A percentile compares a stretch with the other conserved stretches of the same genome.
These are phyloP conservation scores for Onychomys leucogaster DNA, from an alignment of 2,797 vertebrate species.

Conservation along the genomic window DNA sequence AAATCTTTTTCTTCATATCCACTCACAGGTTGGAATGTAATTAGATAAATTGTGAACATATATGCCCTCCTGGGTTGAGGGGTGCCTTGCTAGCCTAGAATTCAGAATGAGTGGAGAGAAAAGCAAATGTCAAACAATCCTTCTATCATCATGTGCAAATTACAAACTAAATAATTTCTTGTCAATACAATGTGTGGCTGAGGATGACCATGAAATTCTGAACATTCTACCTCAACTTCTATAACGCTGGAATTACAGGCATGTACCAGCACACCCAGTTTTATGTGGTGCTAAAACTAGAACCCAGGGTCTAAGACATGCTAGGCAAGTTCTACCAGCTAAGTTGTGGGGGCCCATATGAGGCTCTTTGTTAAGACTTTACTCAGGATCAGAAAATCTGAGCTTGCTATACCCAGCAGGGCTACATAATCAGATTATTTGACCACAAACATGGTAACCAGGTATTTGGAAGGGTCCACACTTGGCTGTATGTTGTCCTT, in stretches of 20 bases:
- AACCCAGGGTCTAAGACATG: background rate
- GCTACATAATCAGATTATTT: too few species aligned
- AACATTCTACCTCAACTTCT: background rate
- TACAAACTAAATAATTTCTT: slow-evolving; percentile 78
- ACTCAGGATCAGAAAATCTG: too few species aligned
- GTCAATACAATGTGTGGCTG: slow-evolving; percentile 48
- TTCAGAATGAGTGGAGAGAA: slow-evolving; percentile 61
- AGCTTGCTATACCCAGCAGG: too few species aligned
- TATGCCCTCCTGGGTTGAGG: background rate
- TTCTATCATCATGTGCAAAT: slow-evolving; percentile 78
- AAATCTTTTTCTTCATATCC: slow-evolving; percentile 6
- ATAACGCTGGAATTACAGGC: background rate
- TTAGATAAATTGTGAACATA: slow-evolving; percentile 57
- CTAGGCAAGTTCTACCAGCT: background rate
- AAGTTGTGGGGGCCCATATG: too few species aligned
- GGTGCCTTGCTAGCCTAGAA: slow-evolving; percentile 25
- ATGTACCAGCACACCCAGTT: background rate
- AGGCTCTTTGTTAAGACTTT: too few species aligned
- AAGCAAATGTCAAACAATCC: slow-evolving; percentile 78
- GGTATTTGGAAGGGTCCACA: too few species aligned
- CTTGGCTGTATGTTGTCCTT: too few species aligned
- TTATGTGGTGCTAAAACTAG: background rate
- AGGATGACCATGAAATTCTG: background rate
- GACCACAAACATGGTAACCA: too few species aligned
- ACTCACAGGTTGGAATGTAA: background rate